These are phyloP conservation scores for Patiria pectinifera DNA, from an alignment of 53 echinoderm and acorn worm species.

Conservation along the genomic window DNA sequence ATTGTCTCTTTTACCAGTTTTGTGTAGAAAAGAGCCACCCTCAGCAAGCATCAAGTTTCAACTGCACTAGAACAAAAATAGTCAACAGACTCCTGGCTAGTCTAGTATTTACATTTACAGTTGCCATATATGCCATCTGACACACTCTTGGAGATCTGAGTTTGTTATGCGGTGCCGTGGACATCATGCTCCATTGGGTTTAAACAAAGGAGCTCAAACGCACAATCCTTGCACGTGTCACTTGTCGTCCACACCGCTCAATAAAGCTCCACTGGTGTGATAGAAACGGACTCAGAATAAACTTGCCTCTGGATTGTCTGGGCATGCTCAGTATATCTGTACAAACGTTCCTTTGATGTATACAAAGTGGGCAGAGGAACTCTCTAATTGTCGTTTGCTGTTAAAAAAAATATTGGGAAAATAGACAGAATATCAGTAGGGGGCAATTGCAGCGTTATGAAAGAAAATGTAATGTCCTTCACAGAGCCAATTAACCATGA, in stretches of 20 bases:
- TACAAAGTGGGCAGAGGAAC: not conserved
- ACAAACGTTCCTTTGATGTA: not conserved
- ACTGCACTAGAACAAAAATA: not conserved
- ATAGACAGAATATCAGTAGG: no score
- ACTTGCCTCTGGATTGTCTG: not conserved
- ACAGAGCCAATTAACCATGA: no score
- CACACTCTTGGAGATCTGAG: not conserved
- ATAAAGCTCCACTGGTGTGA: not conserved
- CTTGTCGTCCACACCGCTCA: not conserved
- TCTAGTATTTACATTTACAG: not conserved
- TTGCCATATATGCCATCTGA: not conserved
- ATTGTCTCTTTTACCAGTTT: not conserved
- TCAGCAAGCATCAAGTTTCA: not conserved
- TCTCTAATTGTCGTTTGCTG: not conserved
- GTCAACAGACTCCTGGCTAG: not conserved
- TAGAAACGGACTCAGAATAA: not conserved
- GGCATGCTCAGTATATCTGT: not conserved
- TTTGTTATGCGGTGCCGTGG: not conserved
- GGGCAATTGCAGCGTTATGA: no score
- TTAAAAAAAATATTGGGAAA: not conserved
- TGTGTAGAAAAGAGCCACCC: not conserved
- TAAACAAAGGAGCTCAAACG: not conserved
- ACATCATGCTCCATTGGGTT: not conserved
- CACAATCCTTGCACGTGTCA: not conserved
- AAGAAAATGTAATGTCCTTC: no score